A percentile compares a stretch with the other conserved stretches of the same genome.
Conservation (phyloP, 2,797 vertebrate species). For the Gymnothorax javanicus region DNA sequence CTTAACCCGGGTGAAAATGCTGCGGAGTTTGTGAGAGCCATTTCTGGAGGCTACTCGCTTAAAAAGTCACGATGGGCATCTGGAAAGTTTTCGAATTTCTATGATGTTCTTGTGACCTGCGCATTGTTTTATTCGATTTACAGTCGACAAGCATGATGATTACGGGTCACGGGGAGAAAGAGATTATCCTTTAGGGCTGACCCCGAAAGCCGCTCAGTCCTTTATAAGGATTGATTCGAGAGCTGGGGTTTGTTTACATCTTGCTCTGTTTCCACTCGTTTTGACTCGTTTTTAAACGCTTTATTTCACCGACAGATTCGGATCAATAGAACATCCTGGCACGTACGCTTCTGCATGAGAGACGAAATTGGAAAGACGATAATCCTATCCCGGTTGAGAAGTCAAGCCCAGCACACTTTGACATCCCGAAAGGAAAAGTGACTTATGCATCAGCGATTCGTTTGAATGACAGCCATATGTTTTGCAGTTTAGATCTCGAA, state of each 20-base stretch:
- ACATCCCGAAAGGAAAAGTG: conserved; percentile 16
- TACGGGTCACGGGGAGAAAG: conserved; percentile 49
- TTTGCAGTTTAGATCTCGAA: neutral
- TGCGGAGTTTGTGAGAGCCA: conserved; percentile 57
- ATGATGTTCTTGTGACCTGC: conserved; percentile 48
- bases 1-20: conserved; percentile 50
- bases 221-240: conserved; percentile 29
- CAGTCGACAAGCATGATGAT: conserved; percentile 55
- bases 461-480: conserved; percentile 18
- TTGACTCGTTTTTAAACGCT: conserved; percentile 50
- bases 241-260: conserved; percentile 31
- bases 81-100: conserved; percentile 41
- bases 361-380: neutral
- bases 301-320: conserved; percentile 33
- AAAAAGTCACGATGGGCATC: conserved; percentile 39
- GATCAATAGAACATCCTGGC: conserved; percentile 41
- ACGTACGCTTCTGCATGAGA: conserved; percentile 10
- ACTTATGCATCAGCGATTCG: conserved; percentile 9
- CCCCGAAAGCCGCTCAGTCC: conserved; percentile 46
- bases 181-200: conserved; percentile 39
- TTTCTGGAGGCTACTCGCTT: conserved; percentile 48
- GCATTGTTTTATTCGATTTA: conserved; percentile 64
- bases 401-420: neutral
- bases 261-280: conserved; percentile 49
- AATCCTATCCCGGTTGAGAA: conserved; percentile 12